These are phyloP conservation scores for Eupeodes corollae DNA, from an alignment of 1,140 invertebrate genomes.

Conservation along the genomic window DNA sequence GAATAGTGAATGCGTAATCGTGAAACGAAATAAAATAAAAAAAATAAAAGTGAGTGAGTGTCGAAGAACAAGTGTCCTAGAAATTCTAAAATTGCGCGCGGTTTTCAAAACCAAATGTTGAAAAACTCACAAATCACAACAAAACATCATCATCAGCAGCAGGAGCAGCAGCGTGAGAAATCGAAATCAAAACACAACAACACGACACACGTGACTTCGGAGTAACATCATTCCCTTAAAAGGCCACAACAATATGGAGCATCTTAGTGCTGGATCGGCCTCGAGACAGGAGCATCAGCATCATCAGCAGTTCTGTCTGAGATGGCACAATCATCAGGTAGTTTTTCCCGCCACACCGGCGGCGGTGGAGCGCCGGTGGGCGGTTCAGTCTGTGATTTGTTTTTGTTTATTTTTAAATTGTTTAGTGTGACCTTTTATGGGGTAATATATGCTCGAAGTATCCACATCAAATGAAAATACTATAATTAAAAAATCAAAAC, in stretches of 20 bases:
- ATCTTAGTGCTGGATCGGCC: too few relatives aligned
- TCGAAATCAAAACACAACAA: conserved; percentile 16
- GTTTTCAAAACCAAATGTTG: conserved; percentile 1
- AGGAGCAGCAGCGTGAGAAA: conserved; percentile 10
- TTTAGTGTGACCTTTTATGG: too few relatives aligned
- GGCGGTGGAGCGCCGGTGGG: too few relatives aligned
- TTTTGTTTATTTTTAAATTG: too few relatives aligned
- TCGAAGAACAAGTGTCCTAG: neutral
- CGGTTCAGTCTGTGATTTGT: too few relatives aligned
- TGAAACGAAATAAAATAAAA: neutral
- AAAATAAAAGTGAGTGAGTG: neutral
- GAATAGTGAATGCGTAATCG: neutral
- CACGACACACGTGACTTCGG: conserved; percentile 17
- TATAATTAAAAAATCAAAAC: too few relatives aligned
- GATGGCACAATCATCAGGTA: conserved; percentile 72
- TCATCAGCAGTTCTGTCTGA: conserved; percentile 63
- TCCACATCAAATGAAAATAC: too few relatives aligned
- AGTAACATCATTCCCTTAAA: too few relatives aligned
- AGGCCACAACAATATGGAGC: too few relatives aligned
- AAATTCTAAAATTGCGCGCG: neutral
- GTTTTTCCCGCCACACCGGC: conserved; percentile 6
- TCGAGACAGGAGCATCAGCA: conserved; percentile 21
- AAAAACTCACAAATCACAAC: conserved; percentile 1
- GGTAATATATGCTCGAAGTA: too few relatives aligned
- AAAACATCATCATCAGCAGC: conserved; percentile 5